Base-by-base conservation (phyloP, 2,888 invertebrate species). In the Tuberolachnus salignus region DNA sequence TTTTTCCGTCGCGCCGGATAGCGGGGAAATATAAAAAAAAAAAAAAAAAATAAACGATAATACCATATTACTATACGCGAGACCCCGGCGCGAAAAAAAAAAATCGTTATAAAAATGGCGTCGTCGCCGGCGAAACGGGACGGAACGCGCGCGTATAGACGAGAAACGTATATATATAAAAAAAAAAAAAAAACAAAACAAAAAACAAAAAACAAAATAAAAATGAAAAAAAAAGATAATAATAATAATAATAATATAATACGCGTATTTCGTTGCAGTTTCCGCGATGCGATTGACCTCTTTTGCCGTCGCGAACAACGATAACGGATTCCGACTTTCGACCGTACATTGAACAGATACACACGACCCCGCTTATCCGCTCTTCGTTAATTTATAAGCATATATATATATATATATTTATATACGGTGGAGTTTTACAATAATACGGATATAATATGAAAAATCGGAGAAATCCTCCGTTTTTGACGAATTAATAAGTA, bases 51-150 rank as follows among this genome's bases (percentile, higher is more conserved):
- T 34, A 13, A 49, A 59, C 23, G 8, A 23, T 55, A 23, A 57
- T 49, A 59, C 19, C 64, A 21, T n/a, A n/a, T 44, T 61, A 14
- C 14, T 13, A 9, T 61, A 10, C 3, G 42, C 49, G 61, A 14
- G 44, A 70, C 57, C 16, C 57, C 2, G 23, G 14, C 46, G 59
- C 46, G 14, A 72, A 34, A 34, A 34, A 34, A 34, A 34, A 72
- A 72, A 72, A 72, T 72, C 72, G 72, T 72, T 72, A 51, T 49
- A 49, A 72, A 63, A 63, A 72, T 72, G 72, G 72, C 51, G 71
- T 59, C 44, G 44, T 16, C 23, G 59, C 13, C 13, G 71, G 26
- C 71, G 71, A 59, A 46, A 59, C 46, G 59, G 4, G 59, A 59
- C 71, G 71, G 59, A 59, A 71, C 44, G 44, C 70, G 21, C n/a